Conservation (phyloP, 2,113 vertebrate genomes). For the Centropristis striata region DNA sequence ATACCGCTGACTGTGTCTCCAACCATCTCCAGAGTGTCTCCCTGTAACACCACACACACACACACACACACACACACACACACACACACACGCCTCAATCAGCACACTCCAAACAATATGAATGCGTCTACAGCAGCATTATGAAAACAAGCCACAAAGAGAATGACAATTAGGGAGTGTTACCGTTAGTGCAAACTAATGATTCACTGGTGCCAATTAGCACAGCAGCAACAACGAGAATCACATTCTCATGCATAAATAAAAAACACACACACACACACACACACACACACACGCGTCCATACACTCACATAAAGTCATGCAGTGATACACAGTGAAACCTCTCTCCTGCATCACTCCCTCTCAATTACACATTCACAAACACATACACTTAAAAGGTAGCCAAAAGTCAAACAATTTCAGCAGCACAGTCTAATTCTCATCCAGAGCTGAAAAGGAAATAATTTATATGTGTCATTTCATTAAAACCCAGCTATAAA, state of each 20-base stretch:
- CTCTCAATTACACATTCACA: not conserved
- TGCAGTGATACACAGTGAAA: not conserved
- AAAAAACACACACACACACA: constrained; percentile 43
- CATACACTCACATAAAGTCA: constrained; percentile 27
- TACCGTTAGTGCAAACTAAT: constrained; percentile 73
- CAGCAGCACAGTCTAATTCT: constrained; percentile 35
- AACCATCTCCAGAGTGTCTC: constrained; percentile 91
- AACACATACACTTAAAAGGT: constrained; percentile 36
- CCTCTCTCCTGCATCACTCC: not conserved
- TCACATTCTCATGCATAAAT: constrained; percentile 65
- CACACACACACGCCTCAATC: constrained; percentile 47
- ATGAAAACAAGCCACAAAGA: constrained; percentile 73
- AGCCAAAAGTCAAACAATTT: constrained; percentile 32
- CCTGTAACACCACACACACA: constrained; percentile 77
- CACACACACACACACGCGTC: not conserved
- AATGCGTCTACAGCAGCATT: constrained; percentile 50
- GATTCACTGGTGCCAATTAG: constrained; percentile 78
- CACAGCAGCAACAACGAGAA: constrained; percentile 54
- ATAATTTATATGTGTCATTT: constrained; percentile 67
- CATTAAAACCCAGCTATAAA: constrained; percentile 81
- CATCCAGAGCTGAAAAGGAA: constrained; percentile 56
- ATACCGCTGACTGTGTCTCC: constrained; percentile 95
- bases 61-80: constrained; percentile 48
- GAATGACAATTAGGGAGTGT: constrained; percentile 74
- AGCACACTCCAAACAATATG: constrained; percentile 38